Percentiles rank a stretch among this genome's conserved stretches.
Conservation (phyloP, 2,797 vertebrate species). For the Chromis chromis region DNA sequence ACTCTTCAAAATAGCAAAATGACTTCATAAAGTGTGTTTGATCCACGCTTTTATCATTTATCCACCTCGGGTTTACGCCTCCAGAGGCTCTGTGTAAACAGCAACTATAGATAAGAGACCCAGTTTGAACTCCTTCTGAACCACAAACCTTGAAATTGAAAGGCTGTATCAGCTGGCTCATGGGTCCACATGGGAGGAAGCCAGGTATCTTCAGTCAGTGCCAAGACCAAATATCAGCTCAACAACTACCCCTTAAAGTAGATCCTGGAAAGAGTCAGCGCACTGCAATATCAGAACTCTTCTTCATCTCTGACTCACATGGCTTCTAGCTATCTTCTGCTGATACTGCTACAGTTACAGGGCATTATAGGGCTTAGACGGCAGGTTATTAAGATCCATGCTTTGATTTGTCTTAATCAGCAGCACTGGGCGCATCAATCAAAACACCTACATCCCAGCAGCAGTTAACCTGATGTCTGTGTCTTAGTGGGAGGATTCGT, state of each 20-base stretch:
- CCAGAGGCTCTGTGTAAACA: not conserved
- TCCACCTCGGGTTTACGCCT: not conserved
- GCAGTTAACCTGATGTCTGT: not conserved
- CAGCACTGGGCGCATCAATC: not conserved
- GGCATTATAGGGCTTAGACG: not conserved
- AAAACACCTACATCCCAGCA: not conserved
- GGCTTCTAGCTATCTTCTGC: not conserved
- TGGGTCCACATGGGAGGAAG: constrained; percentile 9
- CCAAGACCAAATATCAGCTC: constrained; percentile 23
- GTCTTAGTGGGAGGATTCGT: not conserved
- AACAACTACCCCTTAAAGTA: not conserved
- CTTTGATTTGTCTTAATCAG: constrained; percentile 1
- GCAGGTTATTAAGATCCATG: constrained; percentile 9
- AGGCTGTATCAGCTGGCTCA: not conserved
- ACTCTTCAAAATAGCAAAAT: not conserved
- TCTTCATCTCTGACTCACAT: not conserved
- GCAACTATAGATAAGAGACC: not conserved
- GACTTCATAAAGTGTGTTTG: not conserved
- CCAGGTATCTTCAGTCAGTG: constrained; percentile 27
- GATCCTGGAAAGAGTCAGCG: constrained; percentile 2
- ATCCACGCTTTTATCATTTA: not conserved
- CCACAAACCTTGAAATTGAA: constrained; percentile 40
- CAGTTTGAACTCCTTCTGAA: constrained; percentile 6
- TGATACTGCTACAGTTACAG: too few species aligned
- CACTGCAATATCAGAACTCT: not conserved